Base-by-base conservation (phyloP, 1,140 invertebrate genomes). In the Spodoptera litura region DNA sequence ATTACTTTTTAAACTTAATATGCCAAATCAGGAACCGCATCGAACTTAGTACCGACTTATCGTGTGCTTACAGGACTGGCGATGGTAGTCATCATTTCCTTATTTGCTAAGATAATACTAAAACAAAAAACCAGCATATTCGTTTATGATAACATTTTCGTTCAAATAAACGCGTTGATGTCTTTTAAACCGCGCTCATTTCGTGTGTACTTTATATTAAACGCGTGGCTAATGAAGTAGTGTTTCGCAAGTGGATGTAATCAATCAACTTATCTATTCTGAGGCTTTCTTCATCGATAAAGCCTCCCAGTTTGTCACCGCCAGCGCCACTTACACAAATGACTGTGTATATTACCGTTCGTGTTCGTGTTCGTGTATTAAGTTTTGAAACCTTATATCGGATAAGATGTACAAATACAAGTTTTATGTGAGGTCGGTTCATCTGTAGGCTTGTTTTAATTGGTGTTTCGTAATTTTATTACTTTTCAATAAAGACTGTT, bases 141-240 rank as follows among this genome's bases (percentile, higher is more conserved):
- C 61, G 64, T 53, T 44, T 44, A 55, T 78, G 38, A 59, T 66
- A 61, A 58, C 53, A 27, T 51, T 64, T 62, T 64, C 6, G 12
- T 13, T 38, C 4, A 53, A 62, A 61, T 53, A 61, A 64, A 51
- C 78, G 85, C 85, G 79, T 86, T 83, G 83, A 86, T 80, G 85
- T 84, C 81, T 84, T 84, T 84, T 81, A 44, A 20, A 62, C 59
- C 61, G 31, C 56, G 56, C n/a, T 64, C 35, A 4, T 71, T 78
- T 35, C 20, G 59, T 70, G 51, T 75, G 25, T 64, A 62, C 27
- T 38, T 52, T 31, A 20, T 20, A 20, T 20, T 20, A 31, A 38
- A n/a, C 35, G 52, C 38, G 71, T 49, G 20, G 49, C 13, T 61
- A 68, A 75, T 64, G 59, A 52, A 61, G 56, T n/a, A 31, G 15